These are phyloP conservation scores for Australoheros facetus DNA, from an alignment of 2,797 vertebrate species.

Conservation along the genomic window DNA sequence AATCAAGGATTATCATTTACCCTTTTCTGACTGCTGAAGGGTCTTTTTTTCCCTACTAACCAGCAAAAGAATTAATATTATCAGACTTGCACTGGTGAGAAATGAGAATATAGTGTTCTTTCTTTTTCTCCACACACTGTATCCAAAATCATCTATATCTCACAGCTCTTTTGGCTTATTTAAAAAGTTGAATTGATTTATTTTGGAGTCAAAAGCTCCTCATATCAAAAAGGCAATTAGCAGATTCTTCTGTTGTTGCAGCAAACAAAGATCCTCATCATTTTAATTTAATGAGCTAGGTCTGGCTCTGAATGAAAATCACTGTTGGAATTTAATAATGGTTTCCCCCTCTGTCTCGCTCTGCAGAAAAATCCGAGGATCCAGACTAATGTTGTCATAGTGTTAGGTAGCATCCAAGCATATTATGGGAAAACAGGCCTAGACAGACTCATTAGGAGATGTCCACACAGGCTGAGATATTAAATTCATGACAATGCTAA, in stretches of 20 bases:
- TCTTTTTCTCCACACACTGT: constrained; percentile 10
- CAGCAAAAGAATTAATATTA: not conserved
- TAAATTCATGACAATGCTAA: constrained; percentile 56
- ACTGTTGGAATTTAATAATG: constrained; percentile 79
- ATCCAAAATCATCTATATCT: constrained; percentile 38
- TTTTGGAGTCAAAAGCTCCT: constrained; percentile 68
- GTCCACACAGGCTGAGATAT: constrained; percentile 51
- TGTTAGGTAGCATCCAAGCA: constrained; percentile 72
- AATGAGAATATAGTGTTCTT: not conserved
- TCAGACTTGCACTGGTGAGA: not conserved
- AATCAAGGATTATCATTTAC: constrained; percentile 18
- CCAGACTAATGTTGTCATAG: constrained; percentile 77
- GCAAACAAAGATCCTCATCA: constrained; percentile 70
- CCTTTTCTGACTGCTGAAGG: not conserved
- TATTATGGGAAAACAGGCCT: constrained; percentile 71
- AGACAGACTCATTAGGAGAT: constrained; percentile 66
- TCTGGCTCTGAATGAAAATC: constrained; percentile 62
- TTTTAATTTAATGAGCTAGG: constrained; percentile 73
- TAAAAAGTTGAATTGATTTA: constrained; percentile 70
- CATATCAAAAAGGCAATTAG: constrained; percentile 76
- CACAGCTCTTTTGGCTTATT: constrained; percentile 59
- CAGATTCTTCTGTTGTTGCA: constrained; percentile 71
- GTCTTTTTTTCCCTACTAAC: not conserved
- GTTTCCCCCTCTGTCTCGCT: constrained; percentile 55
- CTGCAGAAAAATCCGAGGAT: constrained; percentile 36